Percentiles rank a stretch among this genome's conserved stretches.
phyloP scores from a whole-genome alignment of 53 echinoderm and acorn worm genomes.

The Temnopleurus reevesii region DNA sequence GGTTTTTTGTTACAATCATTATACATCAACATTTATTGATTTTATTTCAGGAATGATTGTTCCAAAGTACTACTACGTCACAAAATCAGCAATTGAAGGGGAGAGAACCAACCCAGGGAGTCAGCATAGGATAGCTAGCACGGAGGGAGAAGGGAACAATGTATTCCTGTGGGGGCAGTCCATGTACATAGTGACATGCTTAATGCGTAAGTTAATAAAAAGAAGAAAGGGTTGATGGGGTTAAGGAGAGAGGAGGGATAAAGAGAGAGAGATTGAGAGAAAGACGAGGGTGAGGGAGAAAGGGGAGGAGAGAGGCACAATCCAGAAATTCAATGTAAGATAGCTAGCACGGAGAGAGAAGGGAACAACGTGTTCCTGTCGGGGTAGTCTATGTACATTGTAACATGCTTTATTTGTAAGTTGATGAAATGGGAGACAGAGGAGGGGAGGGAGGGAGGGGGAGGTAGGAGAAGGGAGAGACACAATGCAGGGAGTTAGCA shows the following conservation, averaged over 20 bases:
- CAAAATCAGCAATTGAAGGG: slow-evolving; percentile 62
- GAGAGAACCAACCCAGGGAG: slow-evolving; percentile 71
- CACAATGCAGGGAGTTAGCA: slow-evolving; percentile 65
- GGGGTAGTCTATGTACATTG: slow-evolving; percentile 74
- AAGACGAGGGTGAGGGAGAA: not conserved
- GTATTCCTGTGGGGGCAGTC: slow-evolving; percentile 88
- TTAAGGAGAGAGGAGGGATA: not conserved
- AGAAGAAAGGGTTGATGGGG: not conserved
- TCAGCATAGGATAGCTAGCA: slow-evolving; percentile 70
- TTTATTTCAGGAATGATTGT: slow-evolving; percentile 61
- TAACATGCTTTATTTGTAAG: slow-evolving; percentile 79
- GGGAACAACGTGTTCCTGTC: slow-evolving; percentile 70
- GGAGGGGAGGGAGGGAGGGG: too few relatives aligned
- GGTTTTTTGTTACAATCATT: too few relatives aligned
- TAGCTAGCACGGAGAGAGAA: slow-evolving; percentile 64
- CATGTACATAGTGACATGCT: slow-evolving; percentile 73
- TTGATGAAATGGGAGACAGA: too few relatives aligned
- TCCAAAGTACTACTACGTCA: slow-evolving; percentile 89
- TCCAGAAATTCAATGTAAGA: slow-evolving; percentile 67
- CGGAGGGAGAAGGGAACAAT: slow-evolving; percentile 67
- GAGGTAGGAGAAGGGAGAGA: too few relatives aligned
- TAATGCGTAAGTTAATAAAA: slow-evolving; percentile 71
- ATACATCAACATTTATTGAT: not conserved
- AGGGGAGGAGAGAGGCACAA: slow-evolving; percentile 62
- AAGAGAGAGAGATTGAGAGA: not conserved